These are phyloP conservation scores for Onychomys leucogaster DNA, from an alignment of 2,797 vertebrate species.

Conservation along the genomic window DNA sequence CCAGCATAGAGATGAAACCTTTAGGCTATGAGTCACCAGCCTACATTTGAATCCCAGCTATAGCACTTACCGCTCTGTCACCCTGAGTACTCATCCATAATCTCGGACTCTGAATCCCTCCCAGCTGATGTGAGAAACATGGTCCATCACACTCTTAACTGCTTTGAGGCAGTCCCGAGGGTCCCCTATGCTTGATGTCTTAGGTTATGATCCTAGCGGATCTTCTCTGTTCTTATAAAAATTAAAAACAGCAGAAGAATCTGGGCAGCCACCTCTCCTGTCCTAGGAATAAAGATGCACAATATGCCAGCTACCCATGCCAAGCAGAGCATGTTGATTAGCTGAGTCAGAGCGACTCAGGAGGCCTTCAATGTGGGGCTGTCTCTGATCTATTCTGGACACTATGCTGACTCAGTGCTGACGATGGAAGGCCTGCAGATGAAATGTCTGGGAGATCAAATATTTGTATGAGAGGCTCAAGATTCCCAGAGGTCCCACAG, in stretches of 20 bases:
- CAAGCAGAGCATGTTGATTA: background rate
- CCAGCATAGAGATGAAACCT: background rate
- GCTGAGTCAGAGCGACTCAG: background rate
- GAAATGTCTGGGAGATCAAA: conserved; percentile 24
- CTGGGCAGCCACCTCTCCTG: conserved; percentile 1
- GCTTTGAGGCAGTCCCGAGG: background rate
- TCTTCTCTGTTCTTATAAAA: conserved; percentile 44
- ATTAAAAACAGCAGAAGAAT: conserved; percentile 53
- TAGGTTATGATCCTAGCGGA: background rate
- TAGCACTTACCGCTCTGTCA: background rate
- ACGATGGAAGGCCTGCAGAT: background rate
- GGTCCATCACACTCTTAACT: background rate
- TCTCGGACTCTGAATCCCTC: background rate
- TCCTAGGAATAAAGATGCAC: conserved; percentile 40
- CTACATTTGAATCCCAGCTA: background rate
- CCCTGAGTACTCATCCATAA: background rate
- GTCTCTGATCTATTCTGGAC: conserved; percentile 10
- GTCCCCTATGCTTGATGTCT: background rate
- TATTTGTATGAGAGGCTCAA: background rate
- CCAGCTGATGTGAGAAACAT: background rate
- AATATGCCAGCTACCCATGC: background rate
- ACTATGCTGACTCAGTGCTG: background rate
- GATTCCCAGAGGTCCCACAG: background rate
- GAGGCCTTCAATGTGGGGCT: background rate
- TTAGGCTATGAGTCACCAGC: background rate